Evolutionary conservation across 2,797 vertebrate genomes (phyloP), one percentile per base, ranked within the genome.

Genomic region (Pseudochirops cupreus): DNA sequence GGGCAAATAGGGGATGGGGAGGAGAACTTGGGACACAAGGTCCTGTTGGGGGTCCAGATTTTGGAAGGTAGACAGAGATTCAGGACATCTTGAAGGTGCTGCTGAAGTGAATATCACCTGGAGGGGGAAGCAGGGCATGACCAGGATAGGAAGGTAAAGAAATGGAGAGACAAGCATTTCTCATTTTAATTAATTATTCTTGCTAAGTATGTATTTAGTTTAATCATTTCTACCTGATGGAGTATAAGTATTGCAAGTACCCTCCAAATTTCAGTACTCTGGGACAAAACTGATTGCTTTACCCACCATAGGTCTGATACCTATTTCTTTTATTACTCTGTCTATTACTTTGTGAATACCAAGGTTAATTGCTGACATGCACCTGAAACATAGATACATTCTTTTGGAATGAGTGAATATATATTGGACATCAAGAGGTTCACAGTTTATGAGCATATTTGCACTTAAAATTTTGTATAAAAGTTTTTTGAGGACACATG

Each of bases 11-110:
- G 4, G 13, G 4, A 2, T n/a, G 13, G 62, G 33, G 62, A 74
- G 31, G 59, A 62, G 33, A 67, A 7, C 5, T 18, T 74, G 62
- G 33, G 16, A n/a, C 13, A 6, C 5, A 74, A 74, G 14, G 5
- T 1, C 62, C 33, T 33, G 31, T 14, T 62, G 29, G 59, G 31
- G 31, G 59, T 62, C 33, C 95, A 97, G 89, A 91, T 95, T 95
- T 96, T 97, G 93, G 93, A 96, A 97, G 95, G 89, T 89, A 89
- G 93, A 67, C 96, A 96, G 94, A 97, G 58, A 90, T n/a, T 74
- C 3, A 18, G 33, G 62, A 74, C 62, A 74, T 28, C 16, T n/a
- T 97, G 92, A 97, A 33, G 87, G 90, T 97, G 95, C 94, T 94
- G 94, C 33, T n/a, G 94, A 96, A 91, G 33, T 97, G 91, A 96